A percentile compares a stretch with the other conserved stretches of the same genome.
Conservation (phyloP, 2,797 vertebrate species). For the Phalloptychus januarius region DNA sequence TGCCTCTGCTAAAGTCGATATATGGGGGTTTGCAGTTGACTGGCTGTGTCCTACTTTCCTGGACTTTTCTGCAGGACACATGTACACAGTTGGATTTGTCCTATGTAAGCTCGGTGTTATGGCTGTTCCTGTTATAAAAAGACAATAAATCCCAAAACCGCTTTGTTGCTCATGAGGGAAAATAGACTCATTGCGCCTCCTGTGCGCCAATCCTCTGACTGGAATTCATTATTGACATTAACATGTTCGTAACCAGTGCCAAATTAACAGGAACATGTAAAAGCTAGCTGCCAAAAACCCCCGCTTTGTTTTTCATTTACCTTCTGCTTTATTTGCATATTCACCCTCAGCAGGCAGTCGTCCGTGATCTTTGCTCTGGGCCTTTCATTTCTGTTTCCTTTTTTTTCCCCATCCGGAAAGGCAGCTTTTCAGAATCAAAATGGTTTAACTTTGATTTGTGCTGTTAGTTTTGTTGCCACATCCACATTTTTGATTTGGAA, state of each 20-base stretch:
- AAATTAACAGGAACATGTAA: constrained; percentile 76
- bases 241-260: constrained; percentile 65
- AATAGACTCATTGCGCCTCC: constrained; percentile 60
- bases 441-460: constrained; percentile 64
- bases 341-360: constrained; percentile 75
- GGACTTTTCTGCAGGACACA: constrained; percentile 27
- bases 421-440: constrained; percentile 68
- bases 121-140: constrained; percentile 56
- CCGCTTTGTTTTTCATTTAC: constrained; percentile 78
- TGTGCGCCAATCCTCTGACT: constrained; percentile 56
- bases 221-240: constrained; percentile 73
- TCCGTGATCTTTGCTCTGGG: constrained; percentile 68
- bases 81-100: constrained; percentile 15
- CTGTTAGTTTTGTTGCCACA: constrained; percentile 39
- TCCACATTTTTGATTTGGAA: constrained; percentile 57
- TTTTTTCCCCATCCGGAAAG: constrained; percentile 62
- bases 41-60: constrained; percentile 57
- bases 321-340: constrained; percentile 80
- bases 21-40: constrained; percentile 34
- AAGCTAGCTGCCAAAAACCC: constrained; percentile 72
- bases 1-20: constrained; percentile 53
- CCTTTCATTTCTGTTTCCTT: constrained; percentile 53
- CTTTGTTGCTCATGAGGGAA: constrained; percentile 54
- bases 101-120: constrained; percentile 32
- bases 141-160: constrained; percentile 55